Conservation (phyloP, 2,888 invertebrate species). For the Netelia melanura region DNA sequence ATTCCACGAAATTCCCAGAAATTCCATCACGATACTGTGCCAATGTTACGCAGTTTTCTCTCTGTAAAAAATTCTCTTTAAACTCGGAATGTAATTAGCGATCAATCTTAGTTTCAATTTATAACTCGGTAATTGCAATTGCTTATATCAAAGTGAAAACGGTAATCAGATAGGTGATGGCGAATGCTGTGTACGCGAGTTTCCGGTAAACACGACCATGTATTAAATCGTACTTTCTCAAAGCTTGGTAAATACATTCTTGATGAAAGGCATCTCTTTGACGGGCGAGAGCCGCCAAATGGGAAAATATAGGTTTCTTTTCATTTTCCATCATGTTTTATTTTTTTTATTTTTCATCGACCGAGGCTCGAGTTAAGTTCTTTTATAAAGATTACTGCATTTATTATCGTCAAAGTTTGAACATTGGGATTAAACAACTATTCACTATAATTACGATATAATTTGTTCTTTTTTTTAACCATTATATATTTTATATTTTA, state of each 20-base stretch:
- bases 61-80: neutral
- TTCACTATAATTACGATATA: too few relatives aligned
- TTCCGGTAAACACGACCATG: neutral
- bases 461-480: too few relatives aligned
- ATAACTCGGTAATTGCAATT: neutral
- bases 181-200: neutral
- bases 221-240: neutral
- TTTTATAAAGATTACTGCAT: too few relatives aligned
- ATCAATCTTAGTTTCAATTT: neutral
- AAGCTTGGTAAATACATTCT: slow-evolving; percentile 12
- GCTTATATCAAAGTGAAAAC: neutral
- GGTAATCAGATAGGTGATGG: neutral
- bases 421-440: too few relatives aligned
- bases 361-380: too few relatives aligned
- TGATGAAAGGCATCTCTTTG: slow-evolving; percentile 19
- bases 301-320: neutral
- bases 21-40: neutral
- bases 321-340: neutral
- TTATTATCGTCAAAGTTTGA: too few relatives aligned
- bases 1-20: neutral
- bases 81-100: neutral
- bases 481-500: too few relatives aligned
- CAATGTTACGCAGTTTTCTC: neutral
- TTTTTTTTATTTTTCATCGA: too few relatives aligned
- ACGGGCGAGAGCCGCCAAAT: neutral